Conservation (phyloP, 2,888 invertebrate genomes). For the Pantelozetes paolii region DNA sequence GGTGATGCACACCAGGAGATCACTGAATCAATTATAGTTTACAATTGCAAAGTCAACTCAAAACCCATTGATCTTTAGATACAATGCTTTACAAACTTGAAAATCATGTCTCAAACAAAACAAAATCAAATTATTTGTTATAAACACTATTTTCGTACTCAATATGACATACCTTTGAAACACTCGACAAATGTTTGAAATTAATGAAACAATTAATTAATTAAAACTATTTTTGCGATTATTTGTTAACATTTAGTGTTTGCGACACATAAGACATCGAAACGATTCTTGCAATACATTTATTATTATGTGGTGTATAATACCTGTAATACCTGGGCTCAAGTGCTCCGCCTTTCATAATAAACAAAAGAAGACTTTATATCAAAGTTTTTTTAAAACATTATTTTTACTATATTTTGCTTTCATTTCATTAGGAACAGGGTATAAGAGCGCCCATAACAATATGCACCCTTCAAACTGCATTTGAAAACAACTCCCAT, state of each 20-base stretch:
- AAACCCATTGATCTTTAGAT: background rate
- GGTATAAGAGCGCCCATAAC: background rate
- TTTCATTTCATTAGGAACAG: background rate
- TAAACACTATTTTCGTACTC: background rate
- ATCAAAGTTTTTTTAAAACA: background rate
- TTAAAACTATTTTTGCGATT: background rate
- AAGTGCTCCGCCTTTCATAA: background rate
- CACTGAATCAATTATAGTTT: conserved; percentile 22
- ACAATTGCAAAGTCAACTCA: conserved; percentile 20
- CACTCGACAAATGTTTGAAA: background rate
- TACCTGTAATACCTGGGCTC: background rate
- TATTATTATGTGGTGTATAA: conserved; percentile 1
- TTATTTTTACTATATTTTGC: conserved; percentile 9
- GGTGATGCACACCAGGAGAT: conserved; percentile 3
- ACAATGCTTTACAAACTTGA: conserved; percentile 26
- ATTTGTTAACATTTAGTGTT: background rate
- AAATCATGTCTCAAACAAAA: conserved; percentile 31
- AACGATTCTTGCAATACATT: conserved; percentile 16
- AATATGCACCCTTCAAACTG: background rate
- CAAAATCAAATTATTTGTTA: background rate
- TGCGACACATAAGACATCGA: background rate
- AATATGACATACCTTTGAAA: conserved; percentile 12
- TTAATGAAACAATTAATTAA: background rate
- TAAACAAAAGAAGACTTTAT: background rate
- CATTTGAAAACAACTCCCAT: conserved; percentile 34